These are phyloP conservation scores for Upupa epops DNA, from an alignment of 2,113 vertebrate genomes.

Conservation along the genomic window DNA sequence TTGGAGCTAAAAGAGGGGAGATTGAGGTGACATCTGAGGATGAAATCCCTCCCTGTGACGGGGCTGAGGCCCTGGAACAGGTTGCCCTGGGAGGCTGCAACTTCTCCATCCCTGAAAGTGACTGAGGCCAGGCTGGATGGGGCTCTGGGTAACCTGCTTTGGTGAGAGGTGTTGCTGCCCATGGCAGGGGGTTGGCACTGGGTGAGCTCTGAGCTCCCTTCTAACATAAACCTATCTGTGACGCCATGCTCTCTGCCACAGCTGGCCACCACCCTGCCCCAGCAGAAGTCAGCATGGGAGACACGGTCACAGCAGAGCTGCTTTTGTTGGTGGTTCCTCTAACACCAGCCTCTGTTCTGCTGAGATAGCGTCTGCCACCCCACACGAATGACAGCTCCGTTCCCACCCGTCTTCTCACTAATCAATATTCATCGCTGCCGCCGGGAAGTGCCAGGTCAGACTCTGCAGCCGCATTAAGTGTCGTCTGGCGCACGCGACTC, in stretches of 20 bases:
- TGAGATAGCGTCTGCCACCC: conserved; percentile 15
- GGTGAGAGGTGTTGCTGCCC: too few relatives aligned
- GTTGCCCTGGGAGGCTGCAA: too few relatives aligned
- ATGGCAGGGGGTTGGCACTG: too few relatives aligned
- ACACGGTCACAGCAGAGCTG: background rate
- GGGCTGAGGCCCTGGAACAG: too few relatives aligned
- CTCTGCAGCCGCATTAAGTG: conserved; percentile 19
- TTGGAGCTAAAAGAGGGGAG: too few relatives aligned
- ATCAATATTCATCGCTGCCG: conserved; percentile 67
- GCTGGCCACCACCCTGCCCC: background rate
- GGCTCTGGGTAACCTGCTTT: too few relatives aligned
- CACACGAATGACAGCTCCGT: background rate
- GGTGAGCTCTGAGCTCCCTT: background rate
- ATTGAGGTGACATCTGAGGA: too few relatives aligned
- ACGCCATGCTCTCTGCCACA: background rate
- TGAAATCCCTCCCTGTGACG: too few relatives aligned
- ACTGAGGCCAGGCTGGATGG: too few relatives aligned
- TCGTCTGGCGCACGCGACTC: conserved; percentile 33
- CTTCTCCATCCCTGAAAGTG: too few relatives aligned
- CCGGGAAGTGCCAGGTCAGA: conserved; percentile 55
- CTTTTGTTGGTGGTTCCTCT: conserved; percentile 27
- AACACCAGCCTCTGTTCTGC: conserved; percentile 18
- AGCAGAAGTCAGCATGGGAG: background rate
- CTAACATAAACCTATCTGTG: too few relatives aligned
- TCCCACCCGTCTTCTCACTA: conserved; percentile 3